Percentiles rank a stretch among this genome's conserved stretches.
Evolutionary conservation across 1,140 invertebrate genomes (phyloP).

Genomic region (Drosophila kikkawai): DNA sequence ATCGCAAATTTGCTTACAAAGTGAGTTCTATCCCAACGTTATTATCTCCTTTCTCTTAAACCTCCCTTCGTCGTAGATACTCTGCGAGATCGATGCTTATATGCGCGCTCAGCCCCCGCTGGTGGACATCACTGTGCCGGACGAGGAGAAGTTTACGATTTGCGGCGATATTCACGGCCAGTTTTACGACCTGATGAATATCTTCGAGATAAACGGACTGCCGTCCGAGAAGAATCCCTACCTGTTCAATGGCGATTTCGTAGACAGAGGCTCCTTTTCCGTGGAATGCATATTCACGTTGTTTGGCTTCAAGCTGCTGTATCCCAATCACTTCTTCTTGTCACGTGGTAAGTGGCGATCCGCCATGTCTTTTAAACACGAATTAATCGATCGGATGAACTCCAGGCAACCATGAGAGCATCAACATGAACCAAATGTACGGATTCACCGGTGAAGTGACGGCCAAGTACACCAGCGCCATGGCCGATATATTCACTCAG

Average conservation of each 20-base stretch:
- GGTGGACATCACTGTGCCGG: constrained; percentile 94
- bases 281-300: constrained; percentile 99
- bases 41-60: background rate
- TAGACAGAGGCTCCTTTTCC: constrained; percentile 99
- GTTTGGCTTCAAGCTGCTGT: constrained; percentile 98
- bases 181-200: constrained; percentile 99
- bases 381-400: background rate
- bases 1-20: constrained; percentile 99
- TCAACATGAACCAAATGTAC: constrained; percentile 99
- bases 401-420: constrained; percentile 98
- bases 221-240: constrained; percentile 98
- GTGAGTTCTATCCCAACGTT: constrained; percentile 85
- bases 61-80: constrained; percentile 89
- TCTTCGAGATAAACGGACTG: constrained; percentile 98
- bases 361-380: background rate
- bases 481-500: constrained; percentile 99
- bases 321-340: constrained; percentile 99
- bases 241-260: constrained; percentile 92
- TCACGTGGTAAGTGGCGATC: constrained; percentile 92
- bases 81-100: constrained; percentile 95
- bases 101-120: constrained; percentile 94
- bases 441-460: constrained; percentile 99
- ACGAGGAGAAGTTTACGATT: constrained; percentile 97
- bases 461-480: constrained; percentile 96
- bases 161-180: constrained; percentile 99